phyloP scores from a whole-genome alignment of 1,140 invertebrate genomes.

The Apis mellifera region DNA sequence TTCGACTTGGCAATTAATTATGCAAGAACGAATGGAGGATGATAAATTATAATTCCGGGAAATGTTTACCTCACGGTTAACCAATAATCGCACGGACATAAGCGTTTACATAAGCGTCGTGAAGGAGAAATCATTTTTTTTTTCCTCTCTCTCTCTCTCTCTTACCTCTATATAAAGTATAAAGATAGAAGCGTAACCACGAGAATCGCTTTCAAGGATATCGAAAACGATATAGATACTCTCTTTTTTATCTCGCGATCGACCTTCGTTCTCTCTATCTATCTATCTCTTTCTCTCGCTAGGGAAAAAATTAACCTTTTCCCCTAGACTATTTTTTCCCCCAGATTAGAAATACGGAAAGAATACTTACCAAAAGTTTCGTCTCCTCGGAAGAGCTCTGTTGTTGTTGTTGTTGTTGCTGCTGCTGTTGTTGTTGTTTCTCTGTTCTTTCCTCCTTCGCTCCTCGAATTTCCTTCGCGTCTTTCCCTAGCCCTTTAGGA shows the following conservation, averaged over 20 bases:
- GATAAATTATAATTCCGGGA: constrained; percentile 52
- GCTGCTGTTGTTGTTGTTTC: constrained; percentile 54
- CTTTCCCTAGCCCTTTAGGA: constrained; percentile 72
- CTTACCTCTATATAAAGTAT: background rate
- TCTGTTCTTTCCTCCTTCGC: constrained; percentile 20
- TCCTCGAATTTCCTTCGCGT: constrained; percentile 37
- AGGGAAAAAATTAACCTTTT: too few species aligned
- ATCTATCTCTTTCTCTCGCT: too few species aligned
- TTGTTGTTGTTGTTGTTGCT: constrained; percentile 53
- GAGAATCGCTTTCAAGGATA: constrained; percentile 28
- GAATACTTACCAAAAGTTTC: constrained; percentile 72
- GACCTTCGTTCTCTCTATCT: too few species aligned
- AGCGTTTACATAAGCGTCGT: constrained; percentile 52
- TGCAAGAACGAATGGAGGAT: constrained; percentile 23
- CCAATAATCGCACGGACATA: constrained; percentile 20
- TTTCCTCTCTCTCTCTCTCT: too few species aligned
- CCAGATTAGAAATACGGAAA: too few species aligned
- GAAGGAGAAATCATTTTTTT: constrained; percentile 40
- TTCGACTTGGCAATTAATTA: constrained; percentile 37
- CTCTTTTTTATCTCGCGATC: background rate
- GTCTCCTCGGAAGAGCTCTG: constrained; percentile 74
- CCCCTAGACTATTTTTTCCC: too few species aligned
- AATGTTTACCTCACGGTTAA: constrained; percentile 47
- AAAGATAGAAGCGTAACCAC: background rate
- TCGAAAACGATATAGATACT: constrained; percentile 11